Base-by-base conservation (phyloP, 2,797 vertebrate species). In the Arremon aurantiirostris region DNA sequence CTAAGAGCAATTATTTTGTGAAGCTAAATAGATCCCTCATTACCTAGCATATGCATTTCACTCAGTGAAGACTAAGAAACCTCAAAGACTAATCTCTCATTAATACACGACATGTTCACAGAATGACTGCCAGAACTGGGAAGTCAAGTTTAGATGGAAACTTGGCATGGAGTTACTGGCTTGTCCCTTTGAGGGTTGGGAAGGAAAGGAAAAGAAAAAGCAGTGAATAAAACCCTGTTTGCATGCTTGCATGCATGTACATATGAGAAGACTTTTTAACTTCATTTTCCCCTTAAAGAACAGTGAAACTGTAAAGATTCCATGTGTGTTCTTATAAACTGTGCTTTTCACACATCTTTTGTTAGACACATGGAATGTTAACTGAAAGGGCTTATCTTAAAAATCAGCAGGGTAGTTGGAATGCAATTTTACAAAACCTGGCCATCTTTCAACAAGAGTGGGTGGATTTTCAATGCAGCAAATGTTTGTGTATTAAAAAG, bases 401-500 rank as follows among this genome's bases (percentile, higher is more conserved):
- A 97, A 98, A 98, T 97, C 98, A 97, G 97, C 97, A 97, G 97
- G 97, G 96, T 97, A 97, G 95, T 96, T 97, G 97, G 97, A 98
- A 98, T 98, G 98, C 94, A 98, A 97, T 98, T 98, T 97, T 97
- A 97, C 97, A 98, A 98, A 98, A 98, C 96, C 97, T 98, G 98
- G 97, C 97, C 97, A 96, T 98, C 98, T 98, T 98, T 98, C 98
- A 98, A 96, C 97, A 96, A 96, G 97, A 98, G 98, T 98, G 98
- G 98, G 98, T 97, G 98, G 98, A 98, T 98, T 98, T 98, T 97
- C 97, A 98, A 96, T 96, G 34, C 97, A 95, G 98, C 97, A 98
- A 98, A 98, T 98, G 98, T 98, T 98, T 98, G 98, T 98, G 97
- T 98, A 98, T 98, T 98, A 98, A 97, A 96, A 98, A 98, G 96